These are phyloP conservation scores for Pterostichus madidus DNA, from an alignment of 2,888 invertebrate genomes.

Conservation along the genomic window DNA sequence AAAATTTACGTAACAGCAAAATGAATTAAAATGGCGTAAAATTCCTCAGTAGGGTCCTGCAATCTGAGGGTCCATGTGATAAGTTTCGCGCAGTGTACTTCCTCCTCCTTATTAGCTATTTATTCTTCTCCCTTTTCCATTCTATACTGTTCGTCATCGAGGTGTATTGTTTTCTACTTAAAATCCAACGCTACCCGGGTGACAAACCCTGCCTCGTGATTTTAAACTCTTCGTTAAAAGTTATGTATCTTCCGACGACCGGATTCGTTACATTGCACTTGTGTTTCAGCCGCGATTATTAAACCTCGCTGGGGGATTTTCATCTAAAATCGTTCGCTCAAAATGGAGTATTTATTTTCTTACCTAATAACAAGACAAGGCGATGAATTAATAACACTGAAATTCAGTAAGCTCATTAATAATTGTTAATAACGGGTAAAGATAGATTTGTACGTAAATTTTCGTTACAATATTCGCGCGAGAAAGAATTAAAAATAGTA, in stretches of 20 bases:
- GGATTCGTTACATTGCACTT: constrained; percentile 54
- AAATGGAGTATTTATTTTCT: constrained; percentile 39
- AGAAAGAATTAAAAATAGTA: no score
- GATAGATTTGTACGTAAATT: no score
- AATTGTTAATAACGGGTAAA: no score
- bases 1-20: no score
- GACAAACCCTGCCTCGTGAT: constrained; percentile 39
- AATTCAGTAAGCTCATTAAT: background rate
- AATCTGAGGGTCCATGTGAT: constrained; percentile 2
- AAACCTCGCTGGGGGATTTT: constrained; percentile 11
- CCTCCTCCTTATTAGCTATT: constrained; percentile 58
- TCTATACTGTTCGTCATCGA: constrained; percentile 47
- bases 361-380: constrained; percentile 7
- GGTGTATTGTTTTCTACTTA: constrained; percentile 63
- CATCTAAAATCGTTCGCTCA: constrained; percentile 9
- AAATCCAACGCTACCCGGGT: constrained; percentile 24
- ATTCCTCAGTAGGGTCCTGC: background rate
- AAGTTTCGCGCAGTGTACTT: constrained; percentile 9
- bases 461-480: no score
- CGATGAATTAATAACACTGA: constrained; percentile 5
- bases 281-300: constrained; percentile 9
- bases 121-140: constrained; percentile 51
- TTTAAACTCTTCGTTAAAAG: constrained; percentile 63
- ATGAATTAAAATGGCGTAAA: no score
- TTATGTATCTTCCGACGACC: constrained; percentile 39